Conservation (phyloP, 2,113 vertebrate species). For the Sisor rabdophorus region DNA sequence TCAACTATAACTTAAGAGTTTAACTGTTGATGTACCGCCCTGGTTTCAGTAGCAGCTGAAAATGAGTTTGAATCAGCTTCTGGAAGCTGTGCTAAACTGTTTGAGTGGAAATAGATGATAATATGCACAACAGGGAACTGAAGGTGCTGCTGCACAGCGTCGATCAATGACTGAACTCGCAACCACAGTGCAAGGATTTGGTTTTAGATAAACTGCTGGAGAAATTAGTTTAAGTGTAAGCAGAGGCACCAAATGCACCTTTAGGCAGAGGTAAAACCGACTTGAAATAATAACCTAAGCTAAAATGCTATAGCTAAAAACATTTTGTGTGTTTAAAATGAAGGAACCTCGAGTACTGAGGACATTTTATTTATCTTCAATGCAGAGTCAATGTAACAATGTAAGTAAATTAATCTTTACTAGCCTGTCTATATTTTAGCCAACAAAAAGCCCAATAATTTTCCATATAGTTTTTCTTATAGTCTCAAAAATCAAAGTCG, state of each 20-base stretch:
- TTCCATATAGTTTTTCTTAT: not conserved
- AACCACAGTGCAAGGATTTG: not conserved
- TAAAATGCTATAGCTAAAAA: not conserved
- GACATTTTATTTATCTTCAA: too few species aligned
- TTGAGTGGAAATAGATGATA: not conserved
- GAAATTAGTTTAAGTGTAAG: not conserved
- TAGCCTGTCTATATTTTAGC: not conserved
- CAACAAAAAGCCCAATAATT: not conserved
- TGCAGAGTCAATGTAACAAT: not conserved
- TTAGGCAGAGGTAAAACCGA: not conserved
- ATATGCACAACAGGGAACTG: not conserved
- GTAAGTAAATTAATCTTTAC: not conserved
- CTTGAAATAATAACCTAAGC: not conserved
- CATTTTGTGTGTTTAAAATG: too few species aligned
- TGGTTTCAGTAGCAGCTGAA: not conserved
- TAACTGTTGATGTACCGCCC: not conserved
- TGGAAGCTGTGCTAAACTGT: conserved; percentile 13
- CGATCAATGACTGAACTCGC: not conserved
- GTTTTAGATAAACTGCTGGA: not conserved
- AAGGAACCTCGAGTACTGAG: too few species aligned
- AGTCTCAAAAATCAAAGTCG: not conserved
- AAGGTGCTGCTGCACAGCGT: not conserved
- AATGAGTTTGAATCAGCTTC: conserved; percentile 12
- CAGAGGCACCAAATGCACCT: not conserved
- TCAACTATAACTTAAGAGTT: not conserved